Evolutionary conservation across 2,797 vertebrate genomes (phyloP).

Genomic region (Chaenodraco wilsoni): DNA sequence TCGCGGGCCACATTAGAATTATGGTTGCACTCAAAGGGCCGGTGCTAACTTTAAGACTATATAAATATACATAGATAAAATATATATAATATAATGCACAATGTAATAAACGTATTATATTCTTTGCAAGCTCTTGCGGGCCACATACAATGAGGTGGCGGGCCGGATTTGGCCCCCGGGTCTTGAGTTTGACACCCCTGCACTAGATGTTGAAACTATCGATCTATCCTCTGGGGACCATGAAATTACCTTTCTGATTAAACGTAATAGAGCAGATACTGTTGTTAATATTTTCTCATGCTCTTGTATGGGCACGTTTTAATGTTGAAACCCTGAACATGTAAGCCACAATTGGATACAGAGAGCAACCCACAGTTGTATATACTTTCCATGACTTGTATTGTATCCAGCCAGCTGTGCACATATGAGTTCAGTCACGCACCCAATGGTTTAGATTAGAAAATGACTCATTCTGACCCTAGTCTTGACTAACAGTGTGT

Average conservation of each 20-base stretch:
- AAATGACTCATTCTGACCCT: conserved; percentile 75
- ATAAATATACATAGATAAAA: too few relatives aligned
- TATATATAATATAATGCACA: too few relatives aligned
- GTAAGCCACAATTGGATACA: not conserved
- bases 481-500: conserved; percentile 60
- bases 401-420: conserved; percentile 1
- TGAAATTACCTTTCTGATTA: not conserved
- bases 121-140: too few relatives aligned
- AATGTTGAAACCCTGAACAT: not conserved
- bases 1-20: too few relatives aligned
- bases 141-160: too few relatives aligned
- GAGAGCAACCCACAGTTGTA: not conserved
- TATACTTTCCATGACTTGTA: not conserved
- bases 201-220: not conserved
- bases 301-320: not conserved
- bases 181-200: too few relatives aligned
- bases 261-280: not conserved
- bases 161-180: too few relatives aligned
- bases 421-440: conserved; percentile 50
- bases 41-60: too few relatives aligned
- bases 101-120: too few relatives aligned
- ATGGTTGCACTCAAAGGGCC: too few relatives aligned
- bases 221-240: not conserved
- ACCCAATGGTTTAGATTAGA: conserved; percentile 69
- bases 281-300: not conserved